Evolutionary conservation across 2,797 vertebrate genomes (phyloP).

Genomic region (Ibycter americanus): DNA sequence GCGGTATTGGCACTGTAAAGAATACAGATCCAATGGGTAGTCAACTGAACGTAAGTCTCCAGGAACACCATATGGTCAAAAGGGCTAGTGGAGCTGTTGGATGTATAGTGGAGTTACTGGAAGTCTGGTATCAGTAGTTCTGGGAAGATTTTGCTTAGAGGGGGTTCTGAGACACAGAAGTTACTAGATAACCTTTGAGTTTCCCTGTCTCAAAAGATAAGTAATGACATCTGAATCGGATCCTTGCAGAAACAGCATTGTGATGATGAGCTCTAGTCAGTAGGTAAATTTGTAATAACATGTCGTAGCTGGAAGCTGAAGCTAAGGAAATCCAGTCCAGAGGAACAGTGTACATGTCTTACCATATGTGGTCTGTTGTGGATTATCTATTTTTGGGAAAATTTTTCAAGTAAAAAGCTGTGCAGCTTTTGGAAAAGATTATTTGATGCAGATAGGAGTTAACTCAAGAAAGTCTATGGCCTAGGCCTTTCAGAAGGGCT

Average conservation of each 20-base stretch:
- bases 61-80: not conserved
- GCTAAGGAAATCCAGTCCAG: not conserved
- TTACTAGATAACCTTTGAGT: not conserved
- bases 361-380: not conserved
- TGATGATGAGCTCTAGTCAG: not conserved
- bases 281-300: not conserved
- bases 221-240: not conserved
- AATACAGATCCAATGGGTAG: not conserved
- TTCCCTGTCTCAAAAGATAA: not conserved
- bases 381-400: not conserved
- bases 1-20: not conserved
- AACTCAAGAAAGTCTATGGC: not conserved
- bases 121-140: not conserved
- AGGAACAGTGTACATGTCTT: not conserved
- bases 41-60: rapidly evolving
- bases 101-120: not conserved
- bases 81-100: not conserved
- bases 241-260: not conserved
- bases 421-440: not conserved
- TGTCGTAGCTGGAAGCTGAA: not conserved
- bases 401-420: not conserved
- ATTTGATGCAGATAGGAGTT: not conserved
- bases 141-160: not conserved
- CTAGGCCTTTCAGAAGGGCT: not conserved
- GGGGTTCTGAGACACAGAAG: not conserved